Evolutionary conservation across 2,113 vertebrate species (phyloP), one percentile per base, ranked within the genome.

Genomic region (Sterrhoptilus dennistouni): DNA sequence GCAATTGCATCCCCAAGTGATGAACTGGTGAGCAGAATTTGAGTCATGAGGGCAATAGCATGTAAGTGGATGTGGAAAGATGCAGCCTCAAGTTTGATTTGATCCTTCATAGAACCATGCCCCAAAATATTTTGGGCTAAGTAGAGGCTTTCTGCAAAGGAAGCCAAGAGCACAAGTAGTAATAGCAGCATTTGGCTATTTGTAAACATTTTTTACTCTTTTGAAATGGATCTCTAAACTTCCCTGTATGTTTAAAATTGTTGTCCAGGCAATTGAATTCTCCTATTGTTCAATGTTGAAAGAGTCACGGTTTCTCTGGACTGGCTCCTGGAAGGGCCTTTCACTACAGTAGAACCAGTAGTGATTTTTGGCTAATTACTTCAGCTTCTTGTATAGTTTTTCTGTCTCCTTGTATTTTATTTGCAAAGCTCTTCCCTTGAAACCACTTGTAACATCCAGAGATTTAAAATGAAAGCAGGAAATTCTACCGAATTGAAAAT

Each of bases 1-100:
- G 40, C 18, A 50, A 0, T 68, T 27, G 29, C 5, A 0, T 81
- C 4, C 3, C 50, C n/a, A n/a, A 31, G 16, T 4, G 1, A 8
- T 54, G 36, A 85, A 33, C 3, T 81, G 60, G 19, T 87, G 19
- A 47, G 36, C 27, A 57, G 38, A 36, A 61, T 70, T 88, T 71
- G 9, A 38, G 83, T 89, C 5, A 3, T 29, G 18, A 35, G 49
- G n/a, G 33, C 27, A 65, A 6, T 14, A 56, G 8, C 12, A 8
- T 83, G 1, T n/a, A 66, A 83, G 36, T 45, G 20, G 10, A 27
- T 79, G 28, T 74, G 38, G 42, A 71, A 85, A 89, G 72, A 63
- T 65, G n/a, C 8, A 54, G 35, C 53, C 64, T 50, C 40, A 24
- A 31, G 24, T 81, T 72, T 52, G 53, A n/a, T 72, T 86, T 59